phyloP scores from a whole-genome alignment of 2,888 invertebrate genomes.

The Gymnocheta viridis region DNA sequence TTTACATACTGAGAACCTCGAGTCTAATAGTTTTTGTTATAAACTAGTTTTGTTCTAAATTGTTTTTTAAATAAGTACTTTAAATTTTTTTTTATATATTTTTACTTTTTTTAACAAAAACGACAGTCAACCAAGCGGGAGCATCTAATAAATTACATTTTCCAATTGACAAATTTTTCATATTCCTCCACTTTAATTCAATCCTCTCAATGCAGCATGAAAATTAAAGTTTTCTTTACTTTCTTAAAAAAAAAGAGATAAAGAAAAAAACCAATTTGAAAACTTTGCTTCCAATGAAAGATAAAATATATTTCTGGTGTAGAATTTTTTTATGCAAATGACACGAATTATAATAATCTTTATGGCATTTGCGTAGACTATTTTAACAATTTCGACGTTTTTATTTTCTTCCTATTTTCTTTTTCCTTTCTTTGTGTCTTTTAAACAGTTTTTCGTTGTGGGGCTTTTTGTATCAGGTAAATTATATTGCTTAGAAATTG shows the following conservation, averaged over 20 bases:
- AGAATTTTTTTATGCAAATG: background rate
- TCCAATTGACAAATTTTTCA: too few species aligned
- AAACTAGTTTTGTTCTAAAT: too few species aligned
- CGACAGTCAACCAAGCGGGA: too few species aligned
- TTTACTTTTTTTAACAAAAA: too few species aligned
- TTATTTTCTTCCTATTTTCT: background rate
- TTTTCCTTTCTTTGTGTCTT: background rate
- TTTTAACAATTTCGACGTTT: background rate
- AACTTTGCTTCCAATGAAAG: background rate
- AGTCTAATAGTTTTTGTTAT: too few species aligned
- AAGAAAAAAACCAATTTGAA: background rate
- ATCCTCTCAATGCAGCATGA: background rate
- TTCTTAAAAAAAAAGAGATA: background rate
- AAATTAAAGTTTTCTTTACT: background rate
- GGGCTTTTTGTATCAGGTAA: background rate
- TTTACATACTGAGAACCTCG: too few species aligned
- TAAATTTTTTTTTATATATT: too few species aligned
- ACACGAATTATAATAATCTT: background rate
- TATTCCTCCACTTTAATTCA: too few species aligned
- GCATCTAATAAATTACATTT: too few species aligned
- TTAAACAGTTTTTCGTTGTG: background rate
- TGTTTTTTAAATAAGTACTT: too few species aligned
- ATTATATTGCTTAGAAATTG: background rate
- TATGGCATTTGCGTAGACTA: background rate
- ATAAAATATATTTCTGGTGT: background rate